phyloP scores from a whole-genome alignment of 2,888 invertebrate species.

The Eucera pruinosa region DNA sequence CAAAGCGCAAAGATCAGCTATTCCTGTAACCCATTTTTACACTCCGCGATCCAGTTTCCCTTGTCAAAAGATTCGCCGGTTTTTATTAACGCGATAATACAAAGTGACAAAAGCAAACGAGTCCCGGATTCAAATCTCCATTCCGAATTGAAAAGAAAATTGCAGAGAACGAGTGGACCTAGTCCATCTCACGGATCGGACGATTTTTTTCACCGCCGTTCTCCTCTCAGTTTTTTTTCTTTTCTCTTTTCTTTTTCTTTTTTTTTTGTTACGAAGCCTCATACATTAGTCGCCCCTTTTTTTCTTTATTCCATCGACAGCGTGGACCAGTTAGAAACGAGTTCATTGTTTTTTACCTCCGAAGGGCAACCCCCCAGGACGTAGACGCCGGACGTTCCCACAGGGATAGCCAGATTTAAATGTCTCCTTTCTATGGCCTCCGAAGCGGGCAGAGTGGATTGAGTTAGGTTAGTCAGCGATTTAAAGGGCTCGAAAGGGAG shows the following conservation, averaged over 20 bases:
- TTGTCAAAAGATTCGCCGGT: no score
- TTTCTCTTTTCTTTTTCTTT: no score
- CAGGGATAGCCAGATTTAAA: conserved; percentile 76
- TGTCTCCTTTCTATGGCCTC: conserved; percentile 67
- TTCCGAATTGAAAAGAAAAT: not conserved
- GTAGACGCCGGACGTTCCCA: conserved; percentile 75
- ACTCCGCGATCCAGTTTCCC: no score
- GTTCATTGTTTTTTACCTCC: conserved; percentile 68
- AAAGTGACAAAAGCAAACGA: no score
- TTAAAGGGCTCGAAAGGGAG: conserved; percentile 61
- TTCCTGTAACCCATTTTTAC: no score
- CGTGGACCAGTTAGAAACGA: conserved; percentile 68
- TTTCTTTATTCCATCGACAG: conserved; percentile 39
- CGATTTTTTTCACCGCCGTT: conserved; percentile 10
- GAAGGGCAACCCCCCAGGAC: conserved; percentile 50
- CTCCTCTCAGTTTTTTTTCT: no score
- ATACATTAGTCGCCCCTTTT: conserved; percentile 33
- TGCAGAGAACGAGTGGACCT: not conserved
- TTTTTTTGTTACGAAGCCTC: conserved; percentile 10
- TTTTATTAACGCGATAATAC: no score
- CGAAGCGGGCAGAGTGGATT: conserved; percentile 39
- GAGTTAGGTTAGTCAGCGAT: conserved; percentile 67
- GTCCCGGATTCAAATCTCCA: conserved; percentile 10
- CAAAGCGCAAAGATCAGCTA: not conserved
- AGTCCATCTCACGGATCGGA: conserved; percentile 17